A percentile compares a stretch with the other conserved stretches of the same genome.
phyloP scores from a whole-genome alignment of 2,888 invertebrate genomes.

The Lasiommata megera region DNA sequence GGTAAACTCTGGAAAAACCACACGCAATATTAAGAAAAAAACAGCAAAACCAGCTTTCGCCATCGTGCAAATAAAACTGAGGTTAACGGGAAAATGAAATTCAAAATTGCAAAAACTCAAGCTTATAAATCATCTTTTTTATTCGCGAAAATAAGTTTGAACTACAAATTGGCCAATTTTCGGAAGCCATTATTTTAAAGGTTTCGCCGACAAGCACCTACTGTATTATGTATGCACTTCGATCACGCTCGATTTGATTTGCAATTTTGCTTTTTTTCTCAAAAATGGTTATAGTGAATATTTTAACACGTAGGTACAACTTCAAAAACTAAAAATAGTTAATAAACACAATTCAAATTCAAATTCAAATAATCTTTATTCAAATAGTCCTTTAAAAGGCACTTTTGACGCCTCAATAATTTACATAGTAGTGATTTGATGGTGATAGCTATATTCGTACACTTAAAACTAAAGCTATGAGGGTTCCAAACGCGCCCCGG shows the following conservation, averaged over 20 bases:
- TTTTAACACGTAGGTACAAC: background rate
- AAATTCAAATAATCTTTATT: no score
- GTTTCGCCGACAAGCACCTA: constrained; percentile 12
- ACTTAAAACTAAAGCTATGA: no score
- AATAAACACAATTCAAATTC: no score
- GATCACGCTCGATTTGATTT: constrained; percentile 7
- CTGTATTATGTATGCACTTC: constrained; percentile 8
- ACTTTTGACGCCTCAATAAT: no score
- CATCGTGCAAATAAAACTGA: constrained; percentile 13
- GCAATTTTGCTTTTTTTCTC: constrained; percentile 9
- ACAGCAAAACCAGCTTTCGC: constrained; percentile 14
- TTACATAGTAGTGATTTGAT: no score
- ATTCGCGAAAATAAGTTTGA: constrained; percentile 36
- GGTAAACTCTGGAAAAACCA: constrained; percentile 1
- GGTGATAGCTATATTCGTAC: no score
- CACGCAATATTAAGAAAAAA: constrained; percentile 10
- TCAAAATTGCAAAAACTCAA: constrained; percentile 12
- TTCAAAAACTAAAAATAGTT: no score
- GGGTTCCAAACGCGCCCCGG: no score
- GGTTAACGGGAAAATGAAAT: constrained; percentile 17
- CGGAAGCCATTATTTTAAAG: constrained; percentile 8
- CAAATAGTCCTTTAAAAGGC: no score
- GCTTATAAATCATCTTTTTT: constrained; percentile 25
- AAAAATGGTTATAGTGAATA: background rate
- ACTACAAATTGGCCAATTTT: constrained; percentile 35